Conservation (phyloP, 1,140 invertebrate genomes). For the Hesperophylax magnus region DNA sequence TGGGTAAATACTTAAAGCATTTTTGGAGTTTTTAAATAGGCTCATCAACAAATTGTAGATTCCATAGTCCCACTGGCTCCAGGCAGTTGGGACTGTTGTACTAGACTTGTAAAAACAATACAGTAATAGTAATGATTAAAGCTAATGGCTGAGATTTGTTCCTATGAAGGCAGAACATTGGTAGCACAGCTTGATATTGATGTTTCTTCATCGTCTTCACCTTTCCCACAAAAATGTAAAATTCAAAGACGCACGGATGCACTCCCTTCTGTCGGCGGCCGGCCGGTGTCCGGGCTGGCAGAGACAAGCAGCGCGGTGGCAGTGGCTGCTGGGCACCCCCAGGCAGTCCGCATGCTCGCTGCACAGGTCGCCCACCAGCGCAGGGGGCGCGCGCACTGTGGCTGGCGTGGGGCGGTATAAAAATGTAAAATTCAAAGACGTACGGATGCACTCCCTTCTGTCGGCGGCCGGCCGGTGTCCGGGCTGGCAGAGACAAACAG, state of each 20-base stretch:
- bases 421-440: slow-evolving; percentile 60
- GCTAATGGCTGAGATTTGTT: too few relatives aligned
- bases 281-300: slow-evolving; percentile 77
- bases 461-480: slow-evolving; percentile 78
- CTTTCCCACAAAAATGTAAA: not conserved
- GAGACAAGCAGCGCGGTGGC: slow-evolving; percentile 79
- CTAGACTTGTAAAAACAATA: too few relatives aligned
- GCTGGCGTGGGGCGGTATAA: slow-evolving; percentile 75
- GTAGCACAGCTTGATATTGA: too few relatives aligned
- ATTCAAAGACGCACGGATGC: slow-evolving; percentile 73
- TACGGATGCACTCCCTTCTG: slow-evolving; percentile 81
- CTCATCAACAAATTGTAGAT: too few relatives aligned
- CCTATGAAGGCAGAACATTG: too few relatives aligned
- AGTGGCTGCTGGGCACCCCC: slow-evolving; percentile 78
- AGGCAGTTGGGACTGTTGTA: too few relatives aligned
- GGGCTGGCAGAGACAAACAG: slow-evolving; percentile 80
- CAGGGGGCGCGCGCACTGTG: slow-evolving; percentile 79
- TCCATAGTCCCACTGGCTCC: too few relatives aligned
- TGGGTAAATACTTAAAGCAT: too few relatives aligned
- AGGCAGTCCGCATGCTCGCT: slow-evolving; percentile 80
- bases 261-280: slow-evolving; percentile 79
- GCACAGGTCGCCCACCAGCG: slow-evolving; percentile 84
- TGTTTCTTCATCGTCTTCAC: too few relatives aligned
- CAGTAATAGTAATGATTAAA: too few relatives aligned
- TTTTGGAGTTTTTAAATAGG: too few relatives aligned